These are phyloP conservation scores for Melanotaenia duboulayi DNA, from an alignment of 2,113 vertebrate genomes.

Conservation along the genomic window DNA sequence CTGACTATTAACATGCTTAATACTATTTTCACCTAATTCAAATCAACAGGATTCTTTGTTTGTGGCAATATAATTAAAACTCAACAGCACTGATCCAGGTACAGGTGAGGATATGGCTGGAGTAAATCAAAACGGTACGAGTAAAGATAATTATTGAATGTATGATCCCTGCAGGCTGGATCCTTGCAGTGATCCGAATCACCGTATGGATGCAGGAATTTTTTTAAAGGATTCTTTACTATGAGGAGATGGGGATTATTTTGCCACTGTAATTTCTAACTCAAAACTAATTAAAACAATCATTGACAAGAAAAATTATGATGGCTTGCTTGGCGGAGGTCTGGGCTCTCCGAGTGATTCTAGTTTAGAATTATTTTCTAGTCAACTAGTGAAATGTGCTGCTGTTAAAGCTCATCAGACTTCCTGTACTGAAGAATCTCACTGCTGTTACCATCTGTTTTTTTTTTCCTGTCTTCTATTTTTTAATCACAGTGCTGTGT, in stretches of 20 bases:
- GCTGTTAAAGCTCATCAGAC: neutral
- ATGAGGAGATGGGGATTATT: no score
- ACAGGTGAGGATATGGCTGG: conserved; percentile 19
- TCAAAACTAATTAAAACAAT: no score
- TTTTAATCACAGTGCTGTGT: conserved; percentile 27
- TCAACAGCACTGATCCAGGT: conserved; percentile 11
- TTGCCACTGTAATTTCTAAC: no score
- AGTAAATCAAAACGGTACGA: conserved; percentile 18
- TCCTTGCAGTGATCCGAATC: no score
- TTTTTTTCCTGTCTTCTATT: neutral
- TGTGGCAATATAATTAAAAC: conserved; percentile 40
- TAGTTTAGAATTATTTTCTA: no score
- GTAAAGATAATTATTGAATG: conserved; percentile 9
- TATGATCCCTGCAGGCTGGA: neutral
- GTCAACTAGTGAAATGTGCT: neutral
- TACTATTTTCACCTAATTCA: conserved; percentile 33
- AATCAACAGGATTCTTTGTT: conserved; percentile 7
- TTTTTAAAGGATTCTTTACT: no score
- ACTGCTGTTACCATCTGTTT: neutral
- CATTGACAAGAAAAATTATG: no score
- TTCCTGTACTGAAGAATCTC: neutral
- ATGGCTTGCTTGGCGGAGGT: no score
- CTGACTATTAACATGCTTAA: conserved; percentile 37
- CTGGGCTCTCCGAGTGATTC: no score
- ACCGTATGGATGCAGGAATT: no score